phyloP scores from a whole-genome alignment of 1,140 invertebrate genomes.

The Archivesica marissinica region DNA sequence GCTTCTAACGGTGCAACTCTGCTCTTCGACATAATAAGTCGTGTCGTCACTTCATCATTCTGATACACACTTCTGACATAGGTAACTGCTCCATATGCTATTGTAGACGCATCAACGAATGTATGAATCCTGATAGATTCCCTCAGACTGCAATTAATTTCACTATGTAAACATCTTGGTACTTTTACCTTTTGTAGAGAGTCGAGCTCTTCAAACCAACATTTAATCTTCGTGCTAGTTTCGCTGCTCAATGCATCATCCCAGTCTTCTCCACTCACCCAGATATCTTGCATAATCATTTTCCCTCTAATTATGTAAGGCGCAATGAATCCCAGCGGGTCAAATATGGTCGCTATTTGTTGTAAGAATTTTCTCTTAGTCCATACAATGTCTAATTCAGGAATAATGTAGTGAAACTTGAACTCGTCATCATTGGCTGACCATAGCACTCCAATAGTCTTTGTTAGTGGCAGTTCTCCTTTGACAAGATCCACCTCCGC shows the following conservation, averaged over 20 bases:
- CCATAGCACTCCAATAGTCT: no score
- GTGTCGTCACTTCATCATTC: background rate
- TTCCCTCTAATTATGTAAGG: slow-evolving; percentile 28
- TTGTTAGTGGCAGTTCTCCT: no score
- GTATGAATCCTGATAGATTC: background rate
- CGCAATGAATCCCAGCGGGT: slow-evolving; percentile 25
- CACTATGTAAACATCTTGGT: background rate
- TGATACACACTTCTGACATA: background rate
- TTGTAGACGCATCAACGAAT: background rate
- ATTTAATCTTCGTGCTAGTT: background rate
- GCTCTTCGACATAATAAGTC: background rate
- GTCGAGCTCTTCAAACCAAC: background rate
- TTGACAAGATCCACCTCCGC: no score
- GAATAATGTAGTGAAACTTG: no score
- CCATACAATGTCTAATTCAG: no score
- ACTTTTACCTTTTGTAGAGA: slow-evolving; percentile 7
- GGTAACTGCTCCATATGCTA: slow-evolving; percentile 4
- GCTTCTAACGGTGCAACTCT: slow-evolving; percentile 4
- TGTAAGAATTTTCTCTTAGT: slow-evolving; percentile 30
- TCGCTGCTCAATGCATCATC: slow-evolving; percentile 9
- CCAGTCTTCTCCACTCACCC: slow-evolving; percentile 33
- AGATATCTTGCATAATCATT: slow-evolving; percentile 33
- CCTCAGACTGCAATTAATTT: background rate
- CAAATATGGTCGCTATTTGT: slow-evolving; percentile 23
- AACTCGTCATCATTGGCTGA: no score